Base-by-base conservation (phyloP, 2,888 invertebrate species). In the Lasioglossum zephyrum region DNA sequence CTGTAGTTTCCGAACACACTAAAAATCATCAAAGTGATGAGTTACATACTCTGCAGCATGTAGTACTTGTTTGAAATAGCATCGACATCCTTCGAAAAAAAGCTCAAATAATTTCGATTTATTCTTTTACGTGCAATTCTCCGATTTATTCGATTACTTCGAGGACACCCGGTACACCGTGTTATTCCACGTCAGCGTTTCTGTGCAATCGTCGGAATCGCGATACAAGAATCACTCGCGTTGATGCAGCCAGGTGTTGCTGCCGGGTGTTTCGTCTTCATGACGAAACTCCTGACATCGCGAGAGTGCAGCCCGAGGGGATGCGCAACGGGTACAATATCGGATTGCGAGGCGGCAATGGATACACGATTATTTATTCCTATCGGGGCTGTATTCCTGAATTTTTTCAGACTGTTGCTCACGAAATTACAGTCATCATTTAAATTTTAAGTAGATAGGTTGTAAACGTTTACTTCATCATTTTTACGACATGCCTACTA, bases 381-480 rank as follows among this genome's bases (percentile, higher is more conserved):
- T 57, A 4, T 57, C n/a, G n/a, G 4, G 1, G n/a, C 57, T n/a
- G 11, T n/a, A 11, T 57, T 57, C n/a, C 1, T n/a, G n/a, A n/a
- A 57, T 57, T 57, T n/a, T 57, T 11, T 9, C 4, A 57, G n/a
- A n/a, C 0, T 53, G 9, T n/a, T 53, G 9, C 22, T n/a, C n/a
- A 4, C n/a, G 0, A 4, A 9, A n/a, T n/a, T 3, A n/a, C 9
- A n/a, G 8, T n/a, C 0, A 4, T 57, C n/a, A n/a, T 4, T n/a
- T 57, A 11, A n/a, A 57, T 4, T n/a, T 11, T 0, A n/a, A n/a
- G 1, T 8, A 22, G 22, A 53, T 0, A 53, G 22, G 6, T 49
- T 49, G 16, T 2, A 18, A 49, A 49, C 4, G 18, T 18, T 47
- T 4, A 16, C 16, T 47, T 47, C 16, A 16, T 4, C 1, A 47